Evolutionary conservation across 2,888 invertebrate genomes (phyloP).

Genomic region (Pseudococcus viburni): DNA sequence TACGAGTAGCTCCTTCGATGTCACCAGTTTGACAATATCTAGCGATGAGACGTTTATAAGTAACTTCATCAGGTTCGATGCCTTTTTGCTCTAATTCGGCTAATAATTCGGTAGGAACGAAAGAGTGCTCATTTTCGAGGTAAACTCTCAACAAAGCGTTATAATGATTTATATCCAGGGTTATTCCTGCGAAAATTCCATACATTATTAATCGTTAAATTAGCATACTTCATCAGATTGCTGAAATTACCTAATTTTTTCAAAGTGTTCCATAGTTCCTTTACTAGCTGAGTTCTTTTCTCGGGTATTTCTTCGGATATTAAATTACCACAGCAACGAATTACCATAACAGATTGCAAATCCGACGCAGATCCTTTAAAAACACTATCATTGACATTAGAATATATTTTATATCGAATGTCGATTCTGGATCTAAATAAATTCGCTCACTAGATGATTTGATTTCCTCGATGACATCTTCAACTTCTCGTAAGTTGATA

Average conservation of each 20-base stretch:
- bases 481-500: conserved; percentile 82
- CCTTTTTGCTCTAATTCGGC: conserved; percentile 82
- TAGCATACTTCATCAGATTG: not conserved
- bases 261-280: conserved; percentile 86
- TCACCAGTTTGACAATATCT: conserved; percentile 88
- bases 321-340: conserved; percentile 86
- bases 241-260: conserved; percentile 75
- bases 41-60: conserved; percentile 87
- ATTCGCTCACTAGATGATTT: conserved; percentile 72
- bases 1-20: conserved; percentile 87
- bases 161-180: conserved; percentile 89
- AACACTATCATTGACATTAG: not conserved
- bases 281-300: conserved; percentile 81
- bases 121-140: conserved; percentile 86
- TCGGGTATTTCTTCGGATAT: conserved; percentile 85
- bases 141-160: conserved; percentile 89
- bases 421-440: too few species aligned
- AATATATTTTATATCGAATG: not conserved
- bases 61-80: conserved; percentile 86
- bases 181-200: conserved; percentile 74
- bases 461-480: conserved; percentile 84
- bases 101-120: conserved; percentile 86
- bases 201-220: not conserved
- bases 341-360: conserved; percentile 83
- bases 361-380: conserved; percentile 73